phyloP scores from a whole-genome alignment of 2,113 vertebrate species.

The Perca schrenkii region DNA sequence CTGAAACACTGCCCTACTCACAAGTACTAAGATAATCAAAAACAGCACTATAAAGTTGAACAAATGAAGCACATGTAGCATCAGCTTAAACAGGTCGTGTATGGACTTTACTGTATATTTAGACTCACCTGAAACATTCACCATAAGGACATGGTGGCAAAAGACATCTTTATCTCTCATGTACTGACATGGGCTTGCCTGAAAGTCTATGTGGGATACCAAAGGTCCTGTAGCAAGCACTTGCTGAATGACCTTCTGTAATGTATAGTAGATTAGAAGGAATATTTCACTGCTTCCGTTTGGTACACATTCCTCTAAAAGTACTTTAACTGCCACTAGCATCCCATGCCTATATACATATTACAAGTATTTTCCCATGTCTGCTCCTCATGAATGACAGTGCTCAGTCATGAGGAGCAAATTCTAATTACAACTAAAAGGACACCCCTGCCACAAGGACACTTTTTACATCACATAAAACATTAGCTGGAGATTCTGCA shows the following conservation, averaged over 20 bases:
- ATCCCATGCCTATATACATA: constrained; percentile 48
- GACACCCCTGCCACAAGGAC: constrained; percentile 45
- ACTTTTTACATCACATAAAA: constrained; percentile 49
- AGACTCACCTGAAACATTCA: constrained; percentile 22
- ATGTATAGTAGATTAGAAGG: constrained; percentile 56
- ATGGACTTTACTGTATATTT: constrained; percentile 16
- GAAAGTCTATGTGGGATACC: constrained; percentile 47
- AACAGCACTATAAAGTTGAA: constrained; percentile 46
- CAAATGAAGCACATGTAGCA: constrained; percentile 78
- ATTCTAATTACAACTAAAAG: constrained; percentile 34
- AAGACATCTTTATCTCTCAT: constrained; percentile 77
- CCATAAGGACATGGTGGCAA: constrained; percentile 27
- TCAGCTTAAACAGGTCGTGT: constrained; percentile 48
- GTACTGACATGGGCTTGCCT: constrained; percentile 57
- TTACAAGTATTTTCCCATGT: constrained; percentile 25
- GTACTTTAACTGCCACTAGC: constrained; percentile 70
- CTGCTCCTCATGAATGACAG: constrained; percentile 27
- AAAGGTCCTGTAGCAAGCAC: constrained; percentile 77
- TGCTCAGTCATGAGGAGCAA: constrained; percentile 51
- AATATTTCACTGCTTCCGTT: constrained; percentile 45
- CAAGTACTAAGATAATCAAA: constrained; percentile 42
- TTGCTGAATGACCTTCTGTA: constrained; percentile 73
- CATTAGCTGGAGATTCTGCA: constrained; percentile 50
- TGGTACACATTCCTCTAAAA: constrained; percentile 50
- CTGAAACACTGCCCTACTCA: constrained; percentile 70